Percentiles rank a stretch among this genome's conserved stretches.
Conservation (phyloP, 2,113 vertebrate genomes). For the Diphyllodes magnificus region DNA sequence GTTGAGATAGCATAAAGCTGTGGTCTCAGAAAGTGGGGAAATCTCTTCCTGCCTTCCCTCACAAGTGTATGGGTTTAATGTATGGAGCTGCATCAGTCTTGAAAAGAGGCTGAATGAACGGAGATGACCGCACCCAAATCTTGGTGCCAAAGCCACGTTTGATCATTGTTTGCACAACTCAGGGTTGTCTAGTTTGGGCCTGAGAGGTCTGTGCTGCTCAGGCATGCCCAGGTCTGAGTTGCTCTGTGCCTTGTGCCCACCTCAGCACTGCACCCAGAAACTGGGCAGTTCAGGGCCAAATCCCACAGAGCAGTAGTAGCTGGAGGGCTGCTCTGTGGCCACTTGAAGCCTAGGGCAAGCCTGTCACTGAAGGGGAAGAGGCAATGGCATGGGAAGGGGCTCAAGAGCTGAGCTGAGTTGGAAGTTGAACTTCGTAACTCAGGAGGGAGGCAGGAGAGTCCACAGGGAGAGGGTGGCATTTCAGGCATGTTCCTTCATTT, state of each 20-base stretch:
- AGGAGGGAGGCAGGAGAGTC: background rate
- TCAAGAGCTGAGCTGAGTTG: background rate
- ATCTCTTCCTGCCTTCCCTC: background rate
- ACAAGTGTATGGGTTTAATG: background rate
- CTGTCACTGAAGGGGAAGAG: background rate
- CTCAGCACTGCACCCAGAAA: background rate
- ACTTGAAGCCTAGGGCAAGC: background rate
- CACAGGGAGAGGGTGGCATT: background rate
- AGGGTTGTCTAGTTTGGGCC: background rate
- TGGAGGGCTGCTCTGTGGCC: background rate
- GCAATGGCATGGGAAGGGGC: background rate
- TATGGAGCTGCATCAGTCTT: background rate
- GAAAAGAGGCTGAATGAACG: background rate
- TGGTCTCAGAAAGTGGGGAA: background rate
- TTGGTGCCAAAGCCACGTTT: rapidly evolving
- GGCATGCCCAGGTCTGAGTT: background rate
- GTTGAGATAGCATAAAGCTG: background rate
- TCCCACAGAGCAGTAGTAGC: background rate
- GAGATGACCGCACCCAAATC: background rate
- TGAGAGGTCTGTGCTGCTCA: background rate
- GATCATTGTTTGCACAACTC: background rate
- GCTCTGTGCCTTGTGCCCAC: background rate
- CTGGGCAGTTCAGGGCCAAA: background rate
- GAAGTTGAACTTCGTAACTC: background rate
- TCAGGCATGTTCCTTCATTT: background rate